These are phyloP conservation scores for Megaceryle torquata DNA, from an alignment of 2,113 vertebrate genomes.

Conservation along the genomic window DNA sequence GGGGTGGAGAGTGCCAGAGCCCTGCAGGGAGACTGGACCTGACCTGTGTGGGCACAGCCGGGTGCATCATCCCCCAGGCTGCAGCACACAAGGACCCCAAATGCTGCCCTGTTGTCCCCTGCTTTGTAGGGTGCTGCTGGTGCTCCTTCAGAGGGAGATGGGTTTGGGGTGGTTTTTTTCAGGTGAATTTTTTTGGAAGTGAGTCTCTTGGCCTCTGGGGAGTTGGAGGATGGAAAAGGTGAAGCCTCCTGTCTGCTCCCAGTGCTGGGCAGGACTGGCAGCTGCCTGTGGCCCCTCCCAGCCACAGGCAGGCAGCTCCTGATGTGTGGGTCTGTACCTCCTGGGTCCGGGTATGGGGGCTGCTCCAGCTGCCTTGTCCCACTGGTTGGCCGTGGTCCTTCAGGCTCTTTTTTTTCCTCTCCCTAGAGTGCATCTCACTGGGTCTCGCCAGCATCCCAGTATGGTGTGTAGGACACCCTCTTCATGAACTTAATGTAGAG, in stretches of 20 bases:
- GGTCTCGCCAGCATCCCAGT: background rate
- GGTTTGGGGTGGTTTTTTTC: rapidly evolving
- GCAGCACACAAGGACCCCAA: background rate
- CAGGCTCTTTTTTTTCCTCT: background rate
- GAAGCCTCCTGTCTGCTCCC: background rate
- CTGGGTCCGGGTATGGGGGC: background rate
- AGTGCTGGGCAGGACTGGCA: background rate
- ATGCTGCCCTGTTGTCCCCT: background rate
- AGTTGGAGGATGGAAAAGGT: background rate
- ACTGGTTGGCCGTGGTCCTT: rapidly evolving
- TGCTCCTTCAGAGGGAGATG: rapidly evolving
- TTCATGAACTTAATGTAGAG: rapidly evolving
- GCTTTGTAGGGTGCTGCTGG: background rate
- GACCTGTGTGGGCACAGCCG: background rate
- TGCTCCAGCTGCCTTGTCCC: background rate
- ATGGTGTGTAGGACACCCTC: rapidly evolving
- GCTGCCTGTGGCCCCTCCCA: background rate
- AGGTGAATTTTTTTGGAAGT: background rate
- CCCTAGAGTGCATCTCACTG: rapidly evolving
- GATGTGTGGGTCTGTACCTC: background rate
- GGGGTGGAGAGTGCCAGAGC: background rate
- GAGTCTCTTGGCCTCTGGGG: background rate
- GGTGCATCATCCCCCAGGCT: background rate
- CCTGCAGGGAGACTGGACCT: background rate
- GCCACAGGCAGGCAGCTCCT: background rate